Evolutionary conservation across 1,140 invertebrate species (phyloP).

Genomic region (Cephus cinctus): DNA sequence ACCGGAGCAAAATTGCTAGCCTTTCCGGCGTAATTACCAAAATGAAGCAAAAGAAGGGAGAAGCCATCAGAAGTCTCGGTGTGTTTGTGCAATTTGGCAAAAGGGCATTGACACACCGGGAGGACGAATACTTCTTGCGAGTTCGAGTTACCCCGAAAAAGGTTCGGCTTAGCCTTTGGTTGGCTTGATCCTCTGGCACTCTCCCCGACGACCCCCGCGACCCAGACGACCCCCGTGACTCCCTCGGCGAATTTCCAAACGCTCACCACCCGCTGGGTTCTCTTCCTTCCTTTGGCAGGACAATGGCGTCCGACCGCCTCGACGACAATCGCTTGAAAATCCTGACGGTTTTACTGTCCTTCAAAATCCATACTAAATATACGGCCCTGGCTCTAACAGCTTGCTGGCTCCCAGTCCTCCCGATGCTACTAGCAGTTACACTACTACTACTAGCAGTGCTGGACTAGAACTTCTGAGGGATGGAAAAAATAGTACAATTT

Average conservation of each 20-base stretch:
- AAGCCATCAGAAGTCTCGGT: conserved; percentile 38
- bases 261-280: conserved; percentile 34
- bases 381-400: no score
- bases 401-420: no score
- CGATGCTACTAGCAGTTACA: no score
- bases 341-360: conserved; percentile 43
- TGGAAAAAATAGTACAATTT: no score
- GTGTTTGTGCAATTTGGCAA: conserved; percentile 36
- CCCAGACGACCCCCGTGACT: neutral
- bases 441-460: no score
- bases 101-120: conserved; percentile 33
- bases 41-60: conserved; percentile 38
- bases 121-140: conserved; percentile 17
- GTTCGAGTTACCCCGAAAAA: conserved; percentile 12
- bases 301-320: conserved; percentile 37
- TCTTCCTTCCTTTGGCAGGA: conserved; percentile 22
- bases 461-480: no score
- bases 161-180: conserved; percentile 27
- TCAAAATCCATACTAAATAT: conserved; percentile 42
- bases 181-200: conserved; percentile 5
- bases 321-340: conserved; percentile 41
- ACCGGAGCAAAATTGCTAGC: conserved; percentile 29
- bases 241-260: conserved; percentile 32
- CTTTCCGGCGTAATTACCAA: conserved; percentile 37
- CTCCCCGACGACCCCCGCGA: neutral